Conservation (phyloP, 2,888 invertebrate genomes). For the Ornithoptera priamus region DNA sequence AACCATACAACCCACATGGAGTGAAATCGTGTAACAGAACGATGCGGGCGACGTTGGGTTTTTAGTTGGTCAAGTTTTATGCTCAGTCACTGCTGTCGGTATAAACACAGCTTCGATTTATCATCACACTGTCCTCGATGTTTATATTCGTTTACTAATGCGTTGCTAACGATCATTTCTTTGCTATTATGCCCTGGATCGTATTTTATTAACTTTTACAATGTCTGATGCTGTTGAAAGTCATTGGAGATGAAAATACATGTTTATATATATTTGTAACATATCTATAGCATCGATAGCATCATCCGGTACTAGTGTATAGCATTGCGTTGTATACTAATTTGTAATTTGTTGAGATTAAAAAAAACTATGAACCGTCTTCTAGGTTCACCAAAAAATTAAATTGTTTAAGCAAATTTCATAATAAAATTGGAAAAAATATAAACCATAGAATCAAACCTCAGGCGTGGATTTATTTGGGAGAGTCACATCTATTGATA, state of each 20-base stretch:
- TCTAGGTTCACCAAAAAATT: too few species aligned
- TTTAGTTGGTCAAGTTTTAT: constrained; percentile 15
- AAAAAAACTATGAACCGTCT: too few species aligned
- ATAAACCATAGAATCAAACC: too few species aligned
- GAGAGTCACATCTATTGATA: too few species aligned
- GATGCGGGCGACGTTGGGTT: constrained; percentile 2
- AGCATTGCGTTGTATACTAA: too few species aligned
- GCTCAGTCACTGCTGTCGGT: constrained; percentile 19
- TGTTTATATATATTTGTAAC: neutral
- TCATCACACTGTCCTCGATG: constrained; percentile 6
- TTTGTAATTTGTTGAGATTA: neutral
- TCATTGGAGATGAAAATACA: neutral
- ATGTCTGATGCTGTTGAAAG: constrained; percentile 4
- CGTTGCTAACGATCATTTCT: constrained; percentile 13
- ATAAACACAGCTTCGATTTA: constrained; percentile 14
- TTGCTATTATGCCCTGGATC: constrained; percentile 8
- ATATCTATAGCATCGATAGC: neutral
- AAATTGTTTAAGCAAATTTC: too few species aligned
- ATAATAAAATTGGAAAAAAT: too few species aligned
- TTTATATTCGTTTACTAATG: constrained; percentile 22
- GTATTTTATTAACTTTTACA: neutral
- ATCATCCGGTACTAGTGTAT: neutral
- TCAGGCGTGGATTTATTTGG: too few species aligned
- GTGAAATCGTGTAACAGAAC: constrained; percentile 17
- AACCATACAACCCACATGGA: constrained; percentile 10